phyloP scores from a whole-genome alignment of 64 coral and sea anemone genomes.

The Catalaphyllia jardinei region DNA sequence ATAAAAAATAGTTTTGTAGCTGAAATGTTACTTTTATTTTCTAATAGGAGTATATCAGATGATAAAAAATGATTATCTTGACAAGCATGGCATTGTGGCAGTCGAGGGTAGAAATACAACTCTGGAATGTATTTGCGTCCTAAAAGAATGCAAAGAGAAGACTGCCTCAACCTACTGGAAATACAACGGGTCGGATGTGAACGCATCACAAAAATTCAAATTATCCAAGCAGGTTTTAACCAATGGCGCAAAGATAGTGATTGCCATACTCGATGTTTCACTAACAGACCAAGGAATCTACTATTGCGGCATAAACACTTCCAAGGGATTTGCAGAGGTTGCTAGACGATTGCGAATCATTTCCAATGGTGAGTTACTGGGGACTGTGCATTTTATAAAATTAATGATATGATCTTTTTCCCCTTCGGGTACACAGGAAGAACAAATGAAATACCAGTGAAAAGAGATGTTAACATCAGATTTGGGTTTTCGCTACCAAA shows the following conservation, averaged over 20 bases:
- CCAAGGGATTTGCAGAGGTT: constrained; percentile 3
- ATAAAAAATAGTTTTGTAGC: too few species aligned
- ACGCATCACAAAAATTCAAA: background rate
- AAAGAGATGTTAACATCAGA: too few species aligned
- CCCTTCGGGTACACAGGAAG: too few species aligned
- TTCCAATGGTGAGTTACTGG: background rate
- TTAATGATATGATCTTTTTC: background rate
- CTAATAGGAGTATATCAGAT: background rate
- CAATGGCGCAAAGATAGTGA: background rate
- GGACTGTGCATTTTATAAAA: background rate
- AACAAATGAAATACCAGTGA: too few species aligned
- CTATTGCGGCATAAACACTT: background rate
- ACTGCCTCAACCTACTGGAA: background rate
- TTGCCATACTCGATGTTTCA: constrained; percentile 14
- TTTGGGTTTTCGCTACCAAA: too few species aligned
- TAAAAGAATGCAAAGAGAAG: background rate
- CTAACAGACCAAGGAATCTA: background rate
- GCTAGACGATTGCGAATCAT: background rate
- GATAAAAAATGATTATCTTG: background rate
- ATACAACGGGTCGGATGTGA: background rate
- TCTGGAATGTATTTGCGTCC: background rate
- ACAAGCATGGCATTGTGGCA: background rate
- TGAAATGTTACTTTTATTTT: background rate
- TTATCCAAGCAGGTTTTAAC: background rate
- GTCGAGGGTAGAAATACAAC: background rate